Conservation (phyloP, 2,888 invertebrate genomes). For the Pycnomerus fuliginosus region DNA sequence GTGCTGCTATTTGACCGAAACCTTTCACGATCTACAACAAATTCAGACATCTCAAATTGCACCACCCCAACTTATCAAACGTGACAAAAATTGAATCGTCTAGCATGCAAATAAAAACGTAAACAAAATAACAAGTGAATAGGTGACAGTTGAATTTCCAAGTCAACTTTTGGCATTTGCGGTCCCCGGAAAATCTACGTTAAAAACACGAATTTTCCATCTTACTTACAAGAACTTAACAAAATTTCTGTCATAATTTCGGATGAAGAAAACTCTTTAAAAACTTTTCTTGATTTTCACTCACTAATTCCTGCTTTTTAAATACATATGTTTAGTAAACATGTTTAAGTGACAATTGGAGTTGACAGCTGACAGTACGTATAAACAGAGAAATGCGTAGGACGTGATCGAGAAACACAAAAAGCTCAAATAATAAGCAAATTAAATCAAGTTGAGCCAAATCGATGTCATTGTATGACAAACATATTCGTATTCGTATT, state of each 20-base stretch:
- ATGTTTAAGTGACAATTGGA: constrained; percentile 29
- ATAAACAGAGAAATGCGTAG: constrained; percentile 13
- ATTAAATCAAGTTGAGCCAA: too few relatives aligned
- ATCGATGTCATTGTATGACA: too few relatives aligned
- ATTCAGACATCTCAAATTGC: constrained; percentile 26
- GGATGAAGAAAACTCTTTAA: neutral
- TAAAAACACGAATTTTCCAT: constrained; percentile 2
- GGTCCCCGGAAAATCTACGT: constrained; percentile 11
- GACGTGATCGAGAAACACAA: constrained; percentile 6
- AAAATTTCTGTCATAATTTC: constrained; percentile 16
- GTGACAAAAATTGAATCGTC: too few relatives aligned
- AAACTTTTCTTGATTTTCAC: constrained; percentile 21
- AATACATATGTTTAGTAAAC: constrained; percentile 29
- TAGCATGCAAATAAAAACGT: too few relatives aligned
- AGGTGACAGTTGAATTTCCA: constrained; percentile 39
- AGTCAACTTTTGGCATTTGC: constrained; percentile 41
- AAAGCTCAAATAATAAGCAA: too few relatives aligned
- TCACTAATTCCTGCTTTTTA: constrained; percentile 23
- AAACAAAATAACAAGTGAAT: constrained; percentile 36
- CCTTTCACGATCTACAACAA: constrained; percentile 43
- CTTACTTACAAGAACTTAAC: constrained; percentile 18
- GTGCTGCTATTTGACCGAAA: constrained; percentile 46
- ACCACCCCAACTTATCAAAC: neutral
- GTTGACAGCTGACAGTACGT: constrained; percentile 30
- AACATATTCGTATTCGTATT: too few relatives aligned